Evolutionary conservation across 35 echinoderm and acorn worm genomes (phyloP).

Genomic region (Patiria miniata): DNA sequence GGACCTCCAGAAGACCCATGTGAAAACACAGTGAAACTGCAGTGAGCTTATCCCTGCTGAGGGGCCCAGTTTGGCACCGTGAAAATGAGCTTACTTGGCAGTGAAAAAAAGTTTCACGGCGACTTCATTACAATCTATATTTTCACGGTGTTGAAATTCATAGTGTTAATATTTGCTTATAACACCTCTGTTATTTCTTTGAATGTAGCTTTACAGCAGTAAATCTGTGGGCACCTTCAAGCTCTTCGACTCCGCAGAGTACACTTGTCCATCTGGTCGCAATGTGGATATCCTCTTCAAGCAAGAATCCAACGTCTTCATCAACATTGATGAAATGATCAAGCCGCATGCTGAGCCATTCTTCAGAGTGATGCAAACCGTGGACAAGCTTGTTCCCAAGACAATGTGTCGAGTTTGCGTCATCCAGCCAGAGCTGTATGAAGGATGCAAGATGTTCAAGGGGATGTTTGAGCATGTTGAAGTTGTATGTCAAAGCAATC

Average conservation of each 20-base stretch:
- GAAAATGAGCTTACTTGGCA: too few species aligned
- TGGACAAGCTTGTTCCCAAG: conserved; percentile 56
- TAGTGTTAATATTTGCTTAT: too few species aligned
- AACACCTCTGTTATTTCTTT: neutral
- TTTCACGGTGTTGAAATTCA: too few species aligned
- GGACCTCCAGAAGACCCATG: too few species aligned
- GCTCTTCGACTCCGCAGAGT: conserved; percentile 73
- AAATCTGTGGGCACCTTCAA: conserved; percentile 49
- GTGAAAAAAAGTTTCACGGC: too few species aligned
- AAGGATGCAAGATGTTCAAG: conserved; percentile 72
- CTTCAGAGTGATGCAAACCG: conserved; percentile 51
- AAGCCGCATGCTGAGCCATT: conserved; percentile 52
- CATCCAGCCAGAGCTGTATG: conserved; percentile 24
- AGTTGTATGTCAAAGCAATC: conserved; percentile 44
- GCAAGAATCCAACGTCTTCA: conserved; percentile 63
- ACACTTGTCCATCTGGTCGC: conserved; percentile 39
- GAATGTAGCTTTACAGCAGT: conserved; percentile 30
- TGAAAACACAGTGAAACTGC: too few species aligned
- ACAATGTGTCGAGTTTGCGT: conserved; percentile 85
- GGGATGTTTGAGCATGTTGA: conserved; percentile 43
- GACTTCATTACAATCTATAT: too few species aligned
- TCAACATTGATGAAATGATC: conserved; percentile 25
- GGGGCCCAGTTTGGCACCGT: too few species aligned
- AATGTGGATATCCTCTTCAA: conserved; percentile 72
- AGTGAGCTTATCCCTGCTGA: too few species aligned